A percentile compares a stretch with the other conserved stretches of the same genome.
These are phyloP conservation scores for Synodontis membranacea DNA, from an alignment of 2,113 vertebrate species.

Conservation along the genomic window DNA sequence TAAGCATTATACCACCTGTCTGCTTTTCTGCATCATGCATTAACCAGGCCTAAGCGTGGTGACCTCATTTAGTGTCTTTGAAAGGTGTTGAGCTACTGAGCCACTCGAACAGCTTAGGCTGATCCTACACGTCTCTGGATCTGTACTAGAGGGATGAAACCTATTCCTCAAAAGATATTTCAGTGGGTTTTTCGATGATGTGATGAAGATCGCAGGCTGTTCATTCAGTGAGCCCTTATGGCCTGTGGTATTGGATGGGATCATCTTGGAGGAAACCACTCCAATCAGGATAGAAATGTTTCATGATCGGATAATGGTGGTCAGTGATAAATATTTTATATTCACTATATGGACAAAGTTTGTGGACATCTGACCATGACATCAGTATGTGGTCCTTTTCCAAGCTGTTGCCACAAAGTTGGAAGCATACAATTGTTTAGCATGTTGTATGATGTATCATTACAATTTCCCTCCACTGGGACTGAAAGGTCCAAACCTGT, in stretches of 20 bases:
- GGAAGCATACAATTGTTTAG: too few species aligned
- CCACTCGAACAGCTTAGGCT: neutral
- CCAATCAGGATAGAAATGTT: too few species aligned
- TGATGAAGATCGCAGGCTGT: neutral
- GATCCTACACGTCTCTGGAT: neutral
- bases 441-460: too few species aligned
- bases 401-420: too few species aligned
- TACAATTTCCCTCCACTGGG: too few species aligned
- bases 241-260: too few species aligned
- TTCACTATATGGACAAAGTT: too few species aligned
- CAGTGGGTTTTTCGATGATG: neutral
- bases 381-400: too few species aligned
- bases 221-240: neutral
- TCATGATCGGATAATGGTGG: too few species aligned
- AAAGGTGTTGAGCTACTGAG: neutral
- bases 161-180: neutral
- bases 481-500: too few species aligned
- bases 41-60: neutral
- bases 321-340: neutral
- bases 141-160: neutral
- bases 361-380: too few species aligned
- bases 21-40: neutral
- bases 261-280: neutral
- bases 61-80: neutral
- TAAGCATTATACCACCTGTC: slow-evolving; percentile 7